Percentiles rank a stretch among this genome's conserved stretches.
These are phyloP conservation scores for Hirtodrosophila duncani DNA, from an alignment of 2,888 invertebrate species.

Conservation along the genomic window DNA sequence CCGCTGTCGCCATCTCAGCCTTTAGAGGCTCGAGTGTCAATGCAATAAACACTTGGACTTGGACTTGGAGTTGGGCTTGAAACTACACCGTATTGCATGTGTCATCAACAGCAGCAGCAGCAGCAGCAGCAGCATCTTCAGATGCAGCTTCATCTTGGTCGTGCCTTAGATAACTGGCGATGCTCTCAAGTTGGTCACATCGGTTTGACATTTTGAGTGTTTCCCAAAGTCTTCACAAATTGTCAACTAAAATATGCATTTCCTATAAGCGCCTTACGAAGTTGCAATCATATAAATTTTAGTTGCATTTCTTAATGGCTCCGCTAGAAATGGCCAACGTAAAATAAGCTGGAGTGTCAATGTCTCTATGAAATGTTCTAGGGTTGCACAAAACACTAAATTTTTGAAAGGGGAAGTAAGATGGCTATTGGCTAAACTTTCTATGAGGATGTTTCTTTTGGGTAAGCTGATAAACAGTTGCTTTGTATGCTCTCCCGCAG, in stretches of 20 bases:
- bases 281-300: slow-evolving; percentile 61
- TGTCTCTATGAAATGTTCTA: slow-evolving; percentile 26
- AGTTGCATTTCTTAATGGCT: slow-evolving; percentile 45
- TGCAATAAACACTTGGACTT: slow-evolving; percentile 63
- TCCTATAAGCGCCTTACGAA: slow-evolving; percentile 59
- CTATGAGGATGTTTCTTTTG: too few relatives aligned
- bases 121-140: slow-evolving; percentile 19
- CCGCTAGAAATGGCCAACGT: slow-evolving; percentile 9
- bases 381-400: slow-evolving; percentile 20
- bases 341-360: too few relatives aligned
- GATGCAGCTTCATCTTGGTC: slow-evolving; percentile 48
- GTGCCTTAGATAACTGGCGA: slow-evolving; percentile 65
- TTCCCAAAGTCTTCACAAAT: slow-evolving; percentile 44
- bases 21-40: slow-evolving; percentile 55
- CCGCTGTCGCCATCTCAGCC: slow-evolving; percentile 28
- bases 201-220: slow-evolving; percentile 13
- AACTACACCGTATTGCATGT: slow-evolving; percentile 52
- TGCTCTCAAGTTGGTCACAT: slow-evolving; percentile 27
- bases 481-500: too few relatives aligned
- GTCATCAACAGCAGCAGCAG: slow-evolving; percentile 51
- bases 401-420: too few relatives aligned
- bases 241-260: slow-evolving; percentile 63
- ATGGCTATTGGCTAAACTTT: too few relatives aligned
- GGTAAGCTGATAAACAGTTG: too few relatives aligned
- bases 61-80: not conserved